phyloP scores from a whole-genome alignment of 2,113 vertebrate genomes.

The Chiloscyllium plagiosum region DNA sequence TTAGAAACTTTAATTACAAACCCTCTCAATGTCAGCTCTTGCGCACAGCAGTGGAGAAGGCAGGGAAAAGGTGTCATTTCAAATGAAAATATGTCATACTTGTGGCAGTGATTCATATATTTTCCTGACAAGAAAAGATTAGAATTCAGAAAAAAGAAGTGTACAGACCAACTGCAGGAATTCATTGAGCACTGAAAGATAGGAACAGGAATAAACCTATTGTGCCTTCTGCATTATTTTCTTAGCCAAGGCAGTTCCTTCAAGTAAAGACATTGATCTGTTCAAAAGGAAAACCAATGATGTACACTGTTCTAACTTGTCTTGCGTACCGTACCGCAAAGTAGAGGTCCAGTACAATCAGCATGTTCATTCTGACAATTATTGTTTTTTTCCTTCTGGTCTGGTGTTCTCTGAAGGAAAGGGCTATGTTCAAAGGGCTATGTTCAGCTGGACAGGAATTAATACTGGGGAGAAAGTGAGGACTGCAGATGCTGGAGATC shows the following conservation, averaged over 20 bases:
- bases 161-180: neutral
- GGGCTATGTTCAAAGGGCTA: neutral
- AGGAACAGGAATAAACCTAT: neutral
- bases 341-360: too few species aligned
- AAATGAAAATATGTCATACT: neutral
- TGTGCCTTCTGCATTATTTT: neutral
- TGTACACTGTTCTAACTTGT: too few species aligned
- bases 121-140: neutral
- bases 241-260: neutral
- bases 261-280: neutral
- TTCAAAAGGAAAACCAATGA: neutral
- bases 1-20: neutral
- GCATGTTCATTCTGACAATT: too few species aligned
- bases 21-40: neutral
- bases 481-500: too few species aligned
- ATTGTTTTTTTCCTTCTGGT: too few species aligned
- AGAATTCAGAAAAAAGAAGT: neutral
- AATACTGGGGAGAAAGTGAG: too few species aligned
- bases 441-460: too few species aligned
- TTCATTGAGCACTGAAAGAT: neutral
- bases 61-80: neutral
- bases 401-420: neutral
- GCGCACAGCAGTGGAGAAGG: neutral
- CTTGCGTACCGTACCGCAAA: too few species aligned
- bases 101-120: neutral